Evolutionary conservation across 1,140 invertebrate genomes (phyloP), one percentile per base, ranked within the genome.

Genomic region (Heliconius nattereri): DNA sequence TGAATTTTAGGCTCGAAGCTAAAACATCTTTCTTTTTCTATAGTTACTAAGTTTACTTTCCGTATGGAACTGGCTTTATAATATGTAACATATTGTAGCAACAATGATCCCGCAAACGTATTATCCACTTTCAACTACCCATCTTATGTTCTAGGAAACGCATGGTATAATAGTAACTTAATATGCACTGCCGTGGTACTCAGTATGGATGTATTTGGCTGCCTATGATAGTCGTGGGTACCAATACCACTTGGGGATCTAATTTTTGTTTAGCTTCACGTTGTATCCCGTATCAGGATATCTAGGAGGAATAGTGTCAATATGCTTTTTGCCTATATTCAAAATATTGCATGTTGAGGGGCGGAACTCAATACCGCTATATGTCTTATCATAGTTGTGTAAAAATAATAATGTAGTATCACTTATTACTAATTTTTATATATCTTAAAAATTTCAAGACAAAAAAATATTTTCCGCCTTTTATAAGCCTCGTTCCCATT

Each of bases 121-220:
- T 52, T 20, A 52, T 66, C 29, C 29, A 66, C 60, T 66, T 66
- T 66, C 60, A 66, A 26, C 23, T 29, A 26, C 23, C 60, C 5
- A 66, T 66, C 60, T 66, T 66, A 66, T 66, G 60, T 66, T 66
- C 60, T 29, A 66, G 60, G 60, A 66, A 66, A n/a, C 60, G 60
- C 13, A 66, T 29, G 13, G 11, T 66, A 66, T 29, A 26, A 66
- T 29, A 26, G 60, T 66, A 66, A 66, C 23, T 29, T 66, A 66
- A 66, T 66, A 66, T 66, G 60, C 5, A 29, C 60, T 29, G 23
- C 60, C 13, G 3, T 29, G 1, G 5, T 2, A 26, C 11, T 26
- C 23, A 66, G 60, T 29, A 26, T 1, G 11, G 11, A 60, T n/a
- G 7, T 23, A 57, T 57, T 19, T 57, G 23, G 3, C 23, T 66